These are phyloP conservation scores for Tupiocoris notatus DNA, from an alignment of 2,888 invertebrate genomes.

Conservation along the genomic window DNA sequence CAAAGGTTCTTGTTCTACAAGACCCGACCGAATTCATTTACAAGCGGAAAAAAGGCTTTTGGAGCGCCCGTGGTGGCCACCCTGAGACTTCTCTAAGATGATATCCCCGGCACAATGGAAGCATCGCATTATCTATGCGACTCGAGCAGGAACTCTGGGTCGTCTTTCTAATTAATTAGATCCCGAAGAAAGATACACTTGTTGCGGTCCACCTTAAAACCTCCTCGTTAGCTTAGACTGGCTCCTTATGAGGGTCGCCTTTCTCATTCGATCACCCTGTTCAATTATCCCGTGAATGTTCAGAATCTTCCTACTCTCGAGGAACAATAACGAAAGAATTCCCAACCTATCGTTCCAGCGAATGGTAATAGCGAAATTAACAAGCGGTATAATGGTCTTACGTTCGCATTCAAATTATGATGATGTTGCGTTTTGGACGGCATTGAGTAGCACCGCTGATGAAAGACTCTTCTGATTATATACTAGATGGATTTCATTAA, in stretches of 20 bases:
- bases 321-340: neutral
- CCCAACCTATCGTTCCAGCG: neutral
- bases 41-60: neutral
- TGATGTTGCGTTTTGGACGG: neutral
- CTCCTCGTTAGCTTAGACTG: conserved; percentile 12
- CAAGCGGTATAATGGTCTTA: neutral
- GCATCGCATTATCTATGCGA: conserved; percentile 27
- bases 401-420: neutral
- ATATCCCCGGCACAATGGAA: conserved; percentile 21
- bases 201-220: conserved; percentile 36
- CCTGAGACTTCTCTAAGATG: no score
- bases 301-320: neutral
- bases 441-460: no score
- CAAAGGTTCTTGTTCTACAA: neutral
- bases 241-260: conserved; percentile 21
- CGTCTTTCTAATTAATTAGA: conserved; percentile 33
- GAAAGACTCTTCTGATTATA: no score
- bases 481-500: neutral
- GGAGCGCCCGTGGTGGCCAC: neutral
- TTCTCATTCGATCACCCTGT: conserved; percentile 27
- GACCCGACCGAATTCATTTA: neutral
- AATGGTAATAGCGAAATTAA: neutral
- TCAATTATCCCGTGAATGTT: neutral
- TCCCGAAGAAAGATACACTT: conserved; percentile 34
- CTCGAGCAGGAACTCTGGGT: conserved; percentile 8